Percentiles rank a stretch among this genome's conserved stretches.
Conservation (phyloP, 2,888 invertebrate genomes). For the Epinotia nisella region DNA sequence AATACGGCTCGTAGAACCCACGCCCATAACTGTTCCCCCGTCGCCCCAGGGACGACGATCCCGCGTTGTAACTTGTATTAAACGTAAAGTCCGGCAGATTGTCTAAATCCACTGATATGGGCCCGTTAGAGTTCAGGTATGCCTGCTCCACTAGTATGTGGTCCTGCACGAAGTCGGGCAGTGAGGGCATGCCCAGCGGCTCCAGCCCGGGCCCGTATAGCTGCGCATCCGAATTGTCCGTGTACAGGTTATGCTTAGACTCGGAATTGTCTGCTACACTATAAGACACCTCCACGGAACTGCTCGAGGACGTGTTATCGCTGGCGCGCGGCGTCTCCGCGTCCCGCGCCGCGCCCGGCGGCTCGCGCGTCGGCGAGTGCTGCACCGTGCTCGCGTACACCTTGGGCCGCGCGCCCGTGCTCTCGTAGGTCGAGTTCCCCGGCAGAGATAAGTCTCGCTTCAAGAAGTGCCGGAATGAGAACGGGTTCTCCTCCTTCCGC, state of each 20-base stretch:
- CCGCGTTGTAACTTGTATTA: conserved; percentile 79
- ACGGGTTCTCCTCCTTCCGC: conserved; percentile 89
- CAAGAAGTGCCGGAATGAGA: conserved; percentile 94
- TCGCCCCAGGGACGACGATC: conserved; percentile 70
- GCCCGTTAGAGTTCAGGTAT: conserved; percentile 84
- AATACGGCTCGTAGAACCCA: conserved; percentile 51
- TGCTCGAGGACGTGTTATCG: conserved; percentile 76
- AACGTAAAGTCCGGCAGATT: conserved; percentile 89
- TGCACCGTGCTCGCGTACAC: conserved; percentile 84
- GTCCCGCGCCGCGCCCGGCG: conserved; percentile 66
- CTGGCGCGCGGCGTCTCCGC: conserved; percentile 65
- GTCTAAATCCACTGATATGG: conserved; percentile 85
- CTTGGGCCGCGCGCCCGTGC: conserved; percentile 92
- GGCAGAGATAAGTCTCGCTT: conserved; percentile 86
- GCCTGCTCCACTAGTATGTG: conserved; percentile 93
- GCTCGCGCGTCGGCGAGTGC: conserved; percentile 77
- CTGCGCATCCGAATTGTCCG: conserved; percentile 69
- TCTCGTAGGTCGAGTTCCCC: conserved; percentile 85
- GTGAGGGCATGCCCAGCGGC: conserved; percentile 85
- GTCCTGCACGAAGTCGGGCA: conserved; percentile 96
- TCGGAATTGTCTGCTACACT: conserved; percentile 80
- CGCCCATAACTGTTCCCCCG: conserved; percentile 59
- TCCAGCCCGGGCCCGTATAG: conserved; percentile 79
- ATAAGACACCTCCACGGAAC: conserved; percentile 79
- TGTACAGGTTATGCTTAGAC: conserved; percentile 80